Conservation (phyloP, 1,140 invertebrate genomes). For the Scaptomyza graminum region DNA sequence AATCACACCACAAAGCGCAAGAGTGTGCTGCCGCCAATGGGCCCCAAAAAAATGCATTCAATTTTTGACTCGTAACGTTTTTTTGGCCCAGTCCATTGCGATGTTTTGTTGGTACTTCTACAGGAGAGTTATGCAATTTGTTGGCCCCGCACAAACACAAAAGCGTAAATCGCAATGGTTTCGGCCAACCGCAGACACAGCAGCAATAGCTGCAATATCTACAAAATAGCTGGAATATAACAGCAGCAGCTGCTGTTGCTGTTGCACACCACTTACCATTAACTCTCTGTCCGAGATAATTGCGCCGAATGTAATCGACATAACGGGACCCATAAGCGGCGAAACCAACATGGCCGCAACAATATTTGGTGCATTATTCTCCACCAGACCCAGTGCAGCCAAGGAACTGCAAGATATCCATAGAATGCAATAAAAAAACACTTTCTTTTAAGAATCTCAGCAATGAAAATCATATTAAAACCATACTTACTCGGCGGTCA, state of each 20-base stretch:
- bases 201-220: slow-evolving; percentile 14
- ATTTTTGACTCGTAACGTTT: slow-evolving; percentile 12
- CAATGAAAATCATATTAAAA: not conserved
- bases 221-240: not conserved
- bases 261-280: slow-evolving; percentile 71
- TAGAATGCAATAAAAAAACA: slow-evolving; percentile 20
- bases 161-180: slow-evolving; percentile 20
- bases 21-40: slow-evolving; percentile 22
- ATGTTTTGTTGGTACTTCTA: slow-evolving; percentile 6
- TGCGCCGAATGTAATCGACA: slow-evolving; percentile 92
- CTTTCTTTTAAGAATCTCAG: not conserved
- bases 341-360: slow-evolving; percentile 95
- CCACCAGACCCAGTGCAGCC: slow-evolving; percentile 86
- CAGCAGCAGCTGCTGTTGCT: slow-evolving; percentile 10
- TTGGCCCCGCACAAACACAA: slow-evolving; percentile 11
- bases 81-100: slow-evolving; percentile 1
- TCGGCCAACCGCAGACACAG: slow-evolving; percentile 38
- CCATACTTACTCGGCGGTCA: slow-evolving; percentile 90
- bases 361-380: slow-evolving; percentile 90
- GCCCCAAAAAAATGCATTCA: slow-evolving; percentile 11
- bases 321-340: slow-evolving; percentile 94
- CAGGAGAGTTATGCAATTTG: slow-evolving; percentile 6
- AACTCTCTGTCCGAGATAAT: slow-evolving; percentile 89
- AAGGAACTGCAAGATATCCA: slow-evolving; percentile 84
- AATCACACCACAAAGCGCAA: slow-evolving; percentile 51